A percentile compares a stretch with the other conserved stretches of the same genome.
Evolutionary conservation across 1,140 invertebrate genomes (phyloP).

Genomic region (Scylla paramamosain): DNA sequence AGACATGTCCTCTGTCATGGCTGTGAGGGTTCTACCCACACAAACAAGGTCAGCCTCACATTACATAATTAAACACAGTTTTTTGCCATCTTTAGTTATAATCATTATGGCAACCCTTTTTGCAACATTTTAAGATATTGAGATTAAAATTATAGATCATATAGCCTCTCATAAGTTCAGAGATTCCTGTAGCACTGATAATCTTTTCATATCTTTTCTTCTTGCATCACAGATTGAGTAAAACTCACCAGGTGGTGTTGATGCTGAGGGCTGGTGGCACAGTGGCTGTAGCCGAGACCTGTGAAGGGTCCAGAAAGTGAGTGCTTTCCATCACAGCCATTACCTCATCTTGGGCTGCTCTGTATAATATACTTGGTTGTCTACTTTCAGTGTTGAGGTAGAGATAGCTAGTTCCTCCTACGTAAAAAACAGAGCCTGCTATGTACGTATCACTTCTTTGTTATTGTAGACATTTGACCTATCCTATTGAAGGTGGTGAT

Average conservation of each 20-base stretch:
- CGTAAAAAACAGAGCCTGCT: too few relatives aligned
- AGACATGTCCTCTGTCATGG: conserved; percentile 44
- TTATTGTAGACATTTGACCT: too few relatives aligned
- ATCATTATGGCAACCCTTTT: too few relatives aligned
- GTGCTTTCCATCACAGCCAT: background rate
- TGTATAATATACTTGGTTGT: too few relatives aligned
- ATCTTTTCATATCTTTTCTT: background rate
- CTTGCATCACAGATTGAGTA: background rate
- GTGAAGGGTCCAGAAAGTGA: conserved; percentile 41
- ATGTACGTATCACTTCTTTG: too few relatives aligned
- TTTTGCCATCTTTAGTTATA: too few relatives aligned
- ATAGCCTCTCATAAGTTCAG: too few relatives aligned
- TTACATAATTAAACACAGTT: too few relatives aligned
- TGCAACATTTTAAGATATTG: background rate
- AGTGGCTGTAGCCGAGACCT: conserved; percentile 46
- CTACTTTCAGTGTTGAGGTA: too few relatives aligned
- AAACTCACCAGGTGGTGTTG: conserved; percentile 55
- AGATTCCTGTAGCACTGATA: background rate
- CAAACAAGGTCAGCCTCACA: background rate
- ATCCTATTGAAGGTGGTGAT: too few relatives aligned
- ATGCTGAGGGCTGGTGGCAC: conserved; percentile 57
- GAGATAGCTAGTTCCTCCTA: too few relatives aligned
- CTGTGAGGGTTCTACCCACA: conserved; percentile 50
- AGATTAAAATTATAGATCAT: background rate
- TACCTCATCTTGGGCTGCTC: too few relatives aligned